Conservation (phyloP, 2,797 vertebrate genomes). For the Melanotaenia nigrans region DNA sequence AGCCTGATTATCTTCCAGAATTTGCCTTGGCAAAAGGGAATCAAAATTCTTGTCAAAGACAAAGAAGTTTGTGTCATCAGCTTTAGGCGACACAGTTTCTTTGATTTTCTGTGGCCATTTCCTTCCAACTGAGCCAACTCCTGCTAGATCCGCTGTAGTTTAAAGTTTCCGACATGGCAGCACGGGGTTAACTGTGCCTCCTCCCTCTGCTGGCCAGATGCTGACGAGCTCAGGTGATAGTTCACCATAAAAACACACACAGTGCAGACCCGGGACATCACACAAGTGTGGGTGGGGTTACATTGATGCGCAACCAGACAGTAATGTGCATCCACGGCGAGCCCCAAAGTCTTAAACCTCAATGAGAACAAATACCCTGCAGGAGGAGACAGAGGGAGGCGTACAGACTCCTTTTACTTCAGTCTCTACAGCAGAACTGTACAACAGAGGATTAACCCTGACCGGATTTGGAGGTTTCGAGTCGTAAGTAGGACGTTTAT, state of each 20-base stretch:
- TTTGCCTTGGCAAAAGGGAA: too few species aligned
- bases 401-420: conserved; percentile 25
- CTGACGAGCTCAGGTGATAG: conserved; percentile 85
- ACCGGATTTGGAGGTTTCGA: conserved; percentile 42
- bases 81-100: too few species aligned
- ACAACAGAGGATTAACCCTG: conserved; percentile 42
- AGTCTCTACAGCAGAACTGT: conserved; percentile 18
- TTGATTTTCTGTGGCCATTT: conserved; percentile 15
- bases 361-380: conserved; percentile 43
- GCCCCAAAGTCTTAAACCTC: conserved; percentile 62
- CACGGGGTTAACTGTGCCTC: conserved; percentile 70
- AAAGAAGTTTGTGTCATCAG: too few species aligned
- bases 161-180: conserved; percentile 20
- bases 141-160: neutral
- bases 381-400: conserved; percentile 31
- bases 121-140: conserved; percentile 3
- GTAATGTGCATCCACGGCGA: conserved; percentile 56
- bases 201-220: conserved; percentile 63
- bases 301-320: conserved; percentile 74
- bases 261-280: conserved; percentile 60
- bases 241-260: conserved; percentile 71
- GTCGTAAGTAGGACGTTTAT: conserved; percentile 65
- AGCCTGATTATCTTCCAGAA: too few species aligned
- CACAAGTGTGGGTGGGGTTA: conserved; percentile 80
- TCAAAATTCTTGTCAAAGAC: too few species aligned